phyloP scores from a whole-genome alignment of 2,113 vertebrate genomes.

The Phylloscopus trochilus region DNA sequence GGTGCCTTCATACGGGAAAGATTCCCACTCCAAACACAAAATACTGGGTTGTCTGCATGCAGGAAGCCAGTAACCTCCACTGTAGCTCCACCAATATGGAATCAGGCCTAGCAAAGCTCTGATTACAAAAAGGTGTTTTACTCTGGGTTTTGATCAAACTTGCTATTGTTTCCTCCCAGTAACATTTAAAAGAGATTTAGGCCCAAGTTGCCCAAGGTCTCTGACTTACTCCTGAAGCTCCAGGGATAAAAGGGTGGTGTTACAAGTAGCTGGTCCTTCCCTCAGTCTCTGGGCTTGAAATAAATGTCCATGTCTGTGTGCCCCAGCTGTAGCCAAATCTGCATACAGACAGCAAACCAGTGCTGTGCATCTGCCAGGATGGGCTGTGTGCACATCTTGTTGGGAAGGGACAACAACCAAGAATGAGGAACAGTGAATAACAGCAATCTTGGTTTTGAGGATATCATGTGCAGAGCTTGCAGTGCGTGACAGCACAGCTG shows the following conservation, averaged over 20 bases:
- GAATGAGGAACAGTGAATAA: constrained; percentile 17
- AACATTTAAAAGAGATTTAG: not conserved
- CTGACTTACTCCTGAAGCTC: not conserved
- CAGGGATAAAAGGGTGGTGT: not conserved
- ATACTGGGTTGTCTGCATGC: not conserved
- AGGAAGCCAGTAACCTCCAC: not conserved
- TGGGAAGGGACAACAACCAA: not conserved
- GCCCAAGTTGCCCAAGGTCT: not conserved
- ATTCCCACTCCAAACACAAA: not conserved
- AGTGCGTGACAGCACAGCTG: not conserved
- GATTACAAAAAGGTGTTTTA: not conserved
- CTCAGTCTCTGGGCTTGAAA: not conserved
- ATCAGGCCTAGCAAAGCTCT: not conserved
- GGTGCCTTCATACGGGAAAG: not conserved
- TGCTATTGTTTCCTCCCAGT: not conserved
- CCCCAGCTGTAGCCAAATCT: not conserved
- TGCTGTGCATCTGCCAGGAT: not conserved
- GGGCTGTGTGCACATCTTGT: accelerated
- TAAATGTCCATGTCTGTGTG: accelerated
- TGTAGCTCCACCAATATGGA: not conserved
- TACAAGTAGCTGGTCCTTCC: accelerated
- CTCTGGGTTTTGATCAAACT: not conserved
- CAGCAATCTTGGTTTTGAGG: not conserved
- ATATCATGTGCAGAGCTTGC: not conserved
- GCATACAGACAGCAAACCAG: not conserved